Conservation (phyloP, 2,113 vertebrate genomes). For the Prietella phreatophila region DNA sequence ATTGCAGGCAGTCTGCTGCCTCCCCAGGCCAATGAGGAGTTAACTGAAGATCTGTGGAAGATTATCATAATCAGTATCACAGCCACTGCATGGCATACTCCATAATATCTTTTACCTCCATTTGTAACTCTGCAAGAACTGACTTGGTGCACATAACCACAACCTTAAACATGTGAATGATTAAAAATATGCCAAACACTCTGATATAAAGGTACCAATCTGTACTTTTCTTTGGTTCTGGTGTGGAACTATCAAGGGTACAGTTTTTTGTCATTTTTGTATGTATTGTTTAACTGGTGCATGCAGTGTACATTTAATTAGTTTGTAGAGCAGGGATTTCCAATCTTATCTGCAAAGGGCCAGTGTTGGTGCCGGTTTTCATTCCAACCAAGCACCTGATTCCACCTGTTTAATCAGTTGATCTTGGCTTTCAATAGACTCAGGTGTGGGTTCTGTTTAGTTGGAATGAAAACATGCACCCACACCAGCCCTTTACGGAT, state of each 20-base stretch:
- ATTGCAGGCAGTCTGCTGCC: not conserved
- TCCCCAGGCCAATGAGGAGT: not conserved
- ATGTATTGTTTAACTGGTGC: not conserved
- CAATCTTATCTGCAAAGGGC: too few relatives aligned
- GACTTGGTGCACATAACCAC: not conserved
- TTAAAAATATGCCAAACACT: not conserved
- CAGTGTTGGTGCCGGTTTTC: too few relatives aligned
- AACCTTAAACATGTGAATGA: not conserved
- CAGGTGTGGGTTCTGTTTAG: too few relatives aligned
- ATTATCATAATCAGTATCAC: constrained; percentile 14
- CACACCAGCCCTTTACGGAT: too few relatives aligned
- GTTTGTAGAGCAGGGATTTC: not conserved
- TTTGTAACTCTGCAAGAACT: not conserved
- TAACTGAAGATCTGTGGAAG: not conserved
- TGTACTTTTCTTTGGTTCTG: not conserved
- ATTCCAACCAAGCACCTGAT: too few relatives aligned
- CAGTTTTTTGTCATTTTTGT: not conserved
- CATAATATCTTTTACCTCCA: constrained; percentile 1
- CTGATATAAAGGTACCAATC: not conserved
- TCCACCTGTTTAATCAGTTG: too few relatives aligned
- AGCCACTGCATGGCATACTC: not conserved
- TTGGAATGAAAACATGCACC: too few relatives aligned
- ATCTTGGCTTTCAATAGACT: too few relatives aligned
- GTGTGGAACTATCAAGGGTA: not conserved
- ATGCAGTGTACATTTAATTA: not conserved